Evolutionary conservation across 2,797 vertebrate genomes (phyloP).

Genomic region (Hoplostethus mediterraneus): DNA sequence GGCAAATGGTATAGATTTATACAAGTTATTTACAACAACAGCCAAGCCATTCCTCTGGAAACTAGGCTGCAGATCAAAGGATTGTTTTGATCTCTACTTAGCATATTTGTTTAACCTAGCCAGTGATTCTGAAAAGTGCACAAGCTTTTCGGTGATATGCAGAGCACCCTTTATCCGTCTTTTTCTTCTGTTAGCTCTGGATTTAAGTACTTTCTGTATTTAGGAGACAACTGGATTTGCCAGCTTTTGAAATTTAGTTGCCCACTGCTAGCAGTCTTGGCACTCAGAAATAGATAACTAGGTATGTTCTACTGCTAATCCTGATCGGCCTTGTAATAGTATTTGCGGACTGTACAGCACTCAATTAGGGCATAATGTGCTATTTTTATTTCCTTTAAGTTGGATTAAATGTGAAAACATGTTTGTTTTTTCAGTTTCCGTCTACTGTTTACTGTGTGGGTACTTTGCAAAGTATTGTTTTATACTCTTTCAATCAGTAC

Average conservation of each 20-base stretch:
- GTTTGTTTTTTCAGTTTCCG: conserved; percentile 72
- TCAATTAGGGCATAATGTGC: conserved; percentile 90
- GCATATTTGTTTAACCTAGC: conserved; percentile 93
- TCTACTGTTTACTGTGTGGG: conserved; percentile 70
- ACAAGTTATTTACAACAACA: conserved; percentile 92
- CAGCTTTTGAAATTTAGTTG: conserved; percentile 92
- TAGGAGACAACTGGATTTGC: conserved; percentile 93
- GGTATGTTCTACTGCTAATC: conserved; percentile 90
- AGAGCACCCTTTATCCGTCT: conserved; percentile 90
- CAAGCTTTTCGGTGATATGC: conserved; percentile 89
- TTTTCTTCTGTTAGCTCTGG: conserved; percentile 90
- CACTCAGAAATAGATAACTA: conserved; percentile 90
- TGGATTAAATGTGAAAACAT: conserved; percentile 87
- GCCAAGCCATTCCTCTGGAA: conserved; percentile 88
- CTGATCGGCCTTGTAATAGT: conserved; percentile 91
- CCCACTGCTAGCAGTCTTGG: conserved; percentile 90
- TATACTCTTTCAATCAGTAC: conserved; percentile 71
- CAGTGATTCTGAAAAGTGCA: conserved; percentile 92
- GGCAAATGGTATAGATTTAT: conserved; percentile 90
- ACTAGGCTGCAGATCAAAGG: conserved; percentile 92
- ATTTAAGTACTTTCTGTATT: conserved; percentile 93
- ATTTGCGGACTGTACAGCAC: conserved; percentile 89
- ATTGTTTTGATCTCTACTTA: conserved; percentile 93
- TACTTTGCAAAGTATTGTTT: conserved; percentile 80
- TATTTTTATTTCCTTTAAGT: conserved; percentile 90